Conservation (phyloP, 2,888 invertebrate genomes). For the Globia sparganii region DNA sequence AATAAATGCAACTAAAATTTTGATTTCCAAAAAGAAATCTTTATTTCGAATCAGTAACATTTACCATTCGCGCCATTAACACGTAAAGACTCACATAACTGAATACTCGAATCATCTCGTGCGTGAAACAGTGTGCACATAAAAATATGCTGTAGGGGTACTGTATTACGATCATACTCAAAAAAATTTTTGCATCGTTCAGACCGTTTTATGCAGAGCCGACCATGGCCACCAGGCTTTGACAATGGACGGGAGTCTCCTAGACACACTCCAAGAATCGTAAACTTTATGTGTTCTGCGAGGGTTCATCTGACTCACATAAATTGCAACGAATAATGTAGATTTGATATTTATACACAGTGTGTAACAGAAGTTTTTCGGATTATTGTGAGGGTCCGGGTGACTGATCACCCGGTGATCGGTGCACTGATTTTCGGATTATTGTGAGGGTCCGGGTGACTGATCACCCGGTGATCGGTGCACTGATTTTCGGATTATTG, state of each 20-base stretch:
- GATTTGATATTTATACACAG: neutral
- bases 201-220: slow-evolving; percentile 11
- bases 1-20: neutral
- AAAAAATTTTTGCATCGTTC: slow-evolving; percentile 7
- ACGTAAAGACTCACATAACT: neutral
- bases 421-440: slow-evolving; percentile 9
- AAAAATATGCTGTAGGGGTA: neutral
- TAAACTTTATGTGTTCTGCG: slow-evolving; percentile 68
- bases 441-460: neutral
- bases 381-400: neutral
- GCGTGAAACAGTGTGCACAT: neutral
- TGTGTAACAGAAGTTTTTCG: slow-evolving; percentile 3
- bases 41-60: neutral
- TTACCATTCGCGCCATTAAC: neutral
- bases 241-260: slow-evolving; percentile 18
- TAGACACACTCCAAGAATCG: slow-evolving; percentile 73
- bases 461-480: too few species aligned
- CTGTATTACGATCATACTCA: neutral
- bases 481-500: slow-evolving; percentile 9
- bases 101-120: neutral
- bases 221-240: slow-evolving; percentile 1
- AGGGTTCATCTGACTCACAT: slow-evolving; percentile 44
- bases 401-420: too few species aligned
- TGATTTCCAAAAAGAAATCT: neutral
- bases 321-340: slow-evolving; percentile 2